Percentiles rank a stretch among this genome's conserved stretches.
Evolutionary conservation across 2,797 vertebrate genomes (phyloP).

Genomic region (Enteromius fasciolatus): DNA sequence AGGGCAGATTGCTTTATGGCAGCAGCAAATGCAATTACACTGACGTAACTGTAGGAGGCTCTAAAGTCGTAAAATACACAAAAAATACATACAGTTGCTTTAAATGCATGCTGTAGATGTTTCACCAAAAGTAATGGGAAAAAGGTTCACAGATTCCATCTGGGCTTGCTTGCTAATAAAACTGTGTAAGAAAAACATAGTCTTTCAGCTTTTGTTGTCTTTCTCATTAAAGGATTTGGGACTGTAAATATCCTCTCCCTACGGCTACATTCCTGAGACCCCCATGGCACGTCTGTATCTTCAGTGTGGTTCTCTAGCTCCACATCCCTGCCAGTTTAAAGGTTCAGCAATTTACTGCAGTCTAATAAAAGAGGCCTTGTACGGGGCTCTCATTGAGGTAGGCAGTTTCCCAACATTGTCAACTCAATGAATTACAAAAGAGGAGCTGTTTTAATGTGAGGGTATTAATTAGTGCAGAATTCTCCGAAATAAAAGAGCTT

Average conservation of each 20-base stretch:
- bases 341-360: slow-evolving; percentile 58
- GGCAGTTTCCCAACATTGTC: slow-evolving; percentile 19
- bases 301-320: not conserved
- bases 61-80: not conserved
- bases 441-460: slow-evolving; percentile 24
- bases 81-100: not conserved
- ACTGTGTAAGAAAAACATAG: not conserved
- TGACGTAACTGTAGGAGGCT: not conserved
- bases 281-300: slow-evolving; percentile 7
- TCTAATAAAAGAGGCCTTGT: slow-evolving; percentile 62
- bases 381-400: not conserved
- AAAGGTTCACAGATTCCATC: not conserved
- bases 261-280: not conserved
- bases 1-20: not conserved
- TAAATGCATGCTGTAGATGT: not conserved
- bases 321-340: slow-evolving; percentile 44
- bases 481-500: slow-evolving; percentile 16
- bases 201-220: not conserved
- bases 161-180: not conserved
- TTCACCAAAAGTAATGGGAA: not conserved
- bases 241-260: not conserved
- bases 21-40: not conserved
- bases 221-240: not conserved
- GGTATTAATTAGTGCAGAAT: slow-evolving; percentile 16
- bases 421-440: slow-evolving; percentile 36